Evolutionary conservation across 2,113 vertebrate genomes (phyloP).

Genomic region (Todiramphus saurophagus): DNA sequence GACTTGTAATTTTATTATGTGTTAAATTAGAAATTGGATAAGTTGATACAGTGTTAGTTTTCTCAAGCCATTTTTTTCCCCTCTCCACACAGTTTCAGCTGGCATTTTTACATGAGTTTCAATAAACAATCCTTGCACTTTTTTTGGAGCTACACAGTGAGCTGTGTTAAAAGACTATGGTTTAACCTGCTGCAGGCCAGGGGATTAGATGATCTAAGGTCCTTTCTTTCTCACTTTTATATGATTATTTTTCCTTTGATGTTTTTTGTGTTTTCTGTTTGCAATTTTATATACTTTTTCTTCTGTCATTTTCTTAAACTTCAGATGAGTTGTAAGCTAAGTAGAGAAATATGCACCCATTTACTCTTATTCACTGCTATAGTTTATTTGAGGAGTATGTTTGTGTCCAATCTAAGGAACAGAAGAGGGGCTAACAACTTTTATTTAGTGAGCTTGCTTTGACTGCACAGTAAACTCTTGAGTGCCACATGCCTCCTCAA

Average conservation of each 20-base stretch:
- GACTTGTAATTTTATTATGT: background rate
- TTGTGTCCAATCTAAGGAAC: background rate
- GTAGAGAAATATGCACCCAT: background rate
- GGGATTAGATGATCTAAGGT: background rate
- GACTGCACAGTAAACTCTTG: background rate
- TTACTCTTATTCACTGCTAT: background rate
- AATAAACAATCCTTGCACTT: background rate
- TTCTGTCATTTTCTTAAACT: background rate
- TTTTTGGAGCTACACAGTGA: background rate
- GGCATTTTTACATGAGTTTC: background rate
- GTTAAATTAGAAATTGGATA: constrained; percentile 16
- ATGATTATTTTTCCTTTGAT: background rate
- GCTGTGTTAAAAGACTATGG: background rate
- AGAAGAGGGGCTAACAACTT: background rate
- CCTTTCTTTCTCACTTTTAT: background rate
- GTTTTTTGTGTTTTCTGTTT: background rate
- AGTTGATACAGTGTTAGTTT: background rate
- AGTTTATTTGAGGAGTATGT: background rate
- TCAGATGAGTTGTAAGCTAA: background rate
- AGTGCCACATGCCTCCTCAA: background rate
- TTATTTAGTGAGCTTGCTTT: background rate
- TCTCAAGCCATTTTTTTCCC: background rate
- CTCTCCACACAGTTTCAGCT: background rate
- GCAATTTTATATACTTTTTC: background rate
- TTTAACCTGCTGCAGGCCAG: background rate